Percentiles rank a stretch among this genome's conserved stretches.
Conservation (phyloP, 2,888 invertebrate species). For the Abscondita cerata region DNA sequence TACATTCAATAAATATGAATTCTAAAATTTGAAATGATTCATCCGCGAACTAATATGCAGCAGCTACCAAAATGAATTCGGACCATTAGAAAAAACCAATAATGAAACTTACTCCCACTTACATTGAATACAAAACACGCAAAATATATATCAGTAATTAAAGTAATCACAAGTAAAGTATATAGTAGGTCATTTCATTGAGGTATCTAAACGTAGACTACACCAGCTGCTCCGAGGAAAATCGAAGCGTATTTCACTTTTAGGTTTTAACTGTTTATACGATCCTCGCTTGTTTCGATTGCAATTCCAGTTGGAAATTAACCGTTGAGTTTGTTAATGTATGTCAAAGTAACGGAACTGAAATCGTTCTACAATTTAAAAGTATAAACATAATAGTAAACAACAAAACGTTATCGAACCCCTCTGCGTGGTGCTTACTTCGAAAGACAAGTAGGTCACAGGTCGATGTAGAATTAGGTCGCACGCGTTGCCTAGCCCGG, state of each 20-base stretch:
- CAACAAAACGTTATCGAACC: constrained; percentile 21
- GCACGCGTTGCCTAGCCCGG: constrained; percentile 42
- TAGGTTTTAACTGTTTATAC: too few species aligned
- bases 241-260: too few species aligned
- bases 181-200: neutral
- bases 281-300: too few species aligned
- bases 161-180: neutral
- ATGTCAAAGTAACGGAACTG: constrained; percentile 29
- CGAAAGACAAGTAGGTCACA: constrained; percentile 41
- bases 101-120: neutral
- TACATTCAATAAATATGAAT: neutral
- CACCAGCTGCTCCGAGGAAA: too few species aligned
- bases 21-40: constrained; percentile 9
- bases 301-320: constrained; percentile 10
- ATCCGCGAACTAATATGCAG: neutral
- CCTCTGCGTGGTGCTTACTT: constrained; percentile 30
- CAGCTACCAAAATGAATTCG: neutral
- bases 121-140: neutral
- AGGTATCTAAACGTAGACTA: too few species aligned
- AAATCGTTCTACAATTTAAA: constrained; percentile 12
- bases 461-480: constrained; percentile 43
- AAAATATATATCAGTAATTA: neutral
- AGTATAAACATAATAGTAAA: constrained; percentile 21
- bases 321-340: constrained; percentile 30
- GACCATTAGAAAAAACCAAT: too few species aligned